Evolutionary conservation across 2,113 vertebrate genomes (phyloP).

Genomic region (Anoplopoma fimbria): DNA sequence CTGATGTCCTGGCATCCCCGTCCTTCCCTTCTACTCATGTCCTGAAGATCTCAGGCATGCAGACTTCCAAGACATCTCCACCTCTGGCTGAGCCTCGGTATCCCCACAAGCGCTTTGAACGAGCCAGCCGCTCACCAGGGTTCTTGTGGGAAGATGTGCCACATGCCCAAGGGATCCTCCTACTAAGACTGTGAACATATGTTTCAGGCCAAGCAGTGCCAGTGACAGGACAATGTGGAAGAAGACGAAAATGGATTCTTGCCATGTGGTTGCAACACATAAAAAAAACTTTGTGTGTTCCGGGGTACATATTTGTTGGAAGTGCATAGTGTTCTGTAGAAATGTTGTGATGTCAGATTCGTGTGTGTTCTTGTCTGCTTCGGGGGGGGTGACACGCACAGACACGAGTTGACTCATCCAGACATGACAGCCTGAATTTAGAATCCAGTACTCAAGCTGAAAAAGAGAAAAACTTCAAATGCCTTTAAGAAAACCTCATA

Average conservation of each 20-base stretch:
- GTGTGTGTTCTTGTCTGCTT: conserved; percentile 16
- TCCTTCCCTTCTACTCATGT: background rate
- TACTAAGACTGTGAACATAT: conserved; percentile 58
- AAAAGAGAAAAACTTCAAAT: conserved; percentile 28
- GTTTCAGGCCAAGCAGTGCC: conserved; percentile 45
- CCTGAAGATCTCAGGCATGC: conserved; percentile 11
- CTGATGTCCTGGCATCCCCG: conserved; percentile 10
- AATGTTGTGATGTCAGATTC: conserved; percentile 29
- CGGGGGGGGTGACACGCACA: conserved; percentile 14
- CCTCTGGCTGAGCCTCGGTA: conserved; percentile 21
- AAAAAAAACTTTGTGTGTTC: background rate
- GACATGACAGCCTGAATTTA: conserved; percentile 47
- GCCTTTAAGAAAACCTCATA: background rate
- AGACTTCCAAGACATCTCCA: conserved; percentile 49
- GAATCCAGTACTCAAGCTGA: conserved; percentile 44
- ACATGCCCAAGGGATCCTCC: conserved; percentile 41
- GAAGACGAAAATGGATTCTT: conserved; percentile 40
- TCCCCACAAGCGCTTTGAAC: conserved; percentile 15
- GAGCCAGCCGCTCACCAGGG: background rate
- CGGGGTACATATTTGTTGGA: conserved; percentile 1
- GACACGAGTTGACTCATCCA: conserved; percentile 32
- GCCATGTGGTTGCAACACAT: conserved; percentile 1
- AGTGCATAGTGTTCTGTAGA: background rate
- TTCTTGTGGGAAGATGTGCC: conserved; percentile 30
- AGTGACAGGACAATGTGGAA: conserved; percentile 35